A percentile compares a stretch with the other conserved stretches of the same genome.
Conservation (phyloP, 2,888 invertebrate species). For the Andrena camellia region DNA sequence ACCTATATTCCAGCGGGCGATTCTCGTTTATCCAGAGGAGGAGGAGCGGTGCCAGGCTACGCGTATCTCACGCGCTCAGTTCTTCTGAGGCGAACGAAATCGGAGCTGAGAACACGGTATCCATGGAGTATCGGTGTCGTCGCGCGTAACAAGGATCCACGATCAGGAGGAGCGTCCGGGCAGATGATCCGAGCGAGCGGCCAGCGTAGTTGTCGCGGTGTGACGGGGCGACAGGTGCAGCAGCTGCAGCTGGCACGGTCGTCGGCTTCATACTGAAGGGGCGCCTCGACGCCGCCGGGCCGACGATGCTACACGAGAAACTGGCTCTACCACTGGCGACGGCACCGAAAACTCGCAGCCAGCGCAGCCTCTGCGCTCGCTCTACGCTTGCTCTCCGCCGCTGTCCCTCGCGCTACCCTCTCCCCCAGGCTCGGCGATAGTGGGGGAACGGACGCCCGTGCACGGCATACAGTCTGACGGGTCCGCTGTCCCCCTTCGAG, state of each 20-base stretch:
- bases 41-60: neutral
- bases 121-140: slow-evolving; percentile 45
- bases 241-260: slow-evolving; percentile 79
- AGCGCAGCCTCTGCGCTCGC: slow-evolving; percentile 64
- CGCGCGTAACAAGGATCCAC: slow-evolving; percentile 6
- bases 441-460: slow-evolving; percentile 46
- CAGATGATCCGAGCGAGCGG: slow-evolving; percentile 37
- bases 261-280: slow-evolving; percentile 83
- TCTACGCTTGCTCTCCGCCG: slow-evolving; percentile 69
- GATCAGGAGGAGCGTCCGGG: slow-evolving; percentile 43
- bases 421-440: neutral
- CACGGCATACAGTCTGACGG: slow-evolving; percentile 47
- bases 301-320: slow-evolving; percentile 77
- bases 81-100: slow-evolving; percentile 43
- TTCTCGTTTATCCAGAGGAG: slow-evolving; percentile 28
- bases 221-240: slow-evolving; percentile 69
- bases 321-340: slow-evolving; percentile 70
- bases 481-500: slow-evolving; percentile 7
- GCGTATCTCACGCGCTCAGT: slow-evolving; percentile 11
- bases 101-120: slow-evolving; percentile 51
- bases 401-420: slow-evolving; percentile 49
- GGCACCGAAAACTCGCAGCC: slow-evolving; percentile 63
- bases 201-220: slow-evolving; percentile 45
- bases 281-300: slow-evolving; percentile 72
- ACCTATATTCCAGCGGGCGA: slow-evolving; percentile 27